Evolutionary conservation across 2,888 invertebrate genomes (phyloP), one percentile per base, ranked within the genome.

Genomic region (Hemithea aestivaria): DNA sequence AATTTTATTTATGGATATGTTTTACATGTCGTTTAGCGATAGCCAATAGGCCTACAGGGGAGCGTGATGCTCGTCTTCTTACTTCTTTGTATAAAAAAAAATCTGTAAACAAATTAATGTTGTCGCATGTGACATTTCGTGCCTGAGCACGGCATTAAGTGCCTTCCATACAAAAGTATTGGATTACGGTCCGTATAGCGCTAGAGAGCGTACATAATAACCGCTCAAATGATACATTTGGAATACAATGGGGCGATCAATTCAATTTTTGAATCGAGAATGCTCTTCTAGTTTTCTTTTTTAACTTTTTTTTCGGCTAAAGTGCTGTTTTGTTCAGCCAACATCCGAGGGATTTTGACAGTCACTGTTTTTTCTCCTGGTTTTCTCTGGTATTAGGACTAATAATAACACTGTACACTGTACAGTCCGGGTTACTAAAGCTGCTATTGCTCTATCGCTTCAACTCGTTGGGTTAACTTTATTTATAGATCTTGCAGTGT

Each of bases 201-300:
- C 69, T 77, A 83, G 81, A 83, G 81, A 79, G 79, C 75, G 74
- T 69, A 73, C 73, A 84, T 85, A 87, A 87, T 87, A 87, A 85
- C 85, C 81, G 84, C 76, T 85, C 87, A 85, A 87, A 87, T 87
- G 87, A 87, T 87, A 87, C 87, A 85, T 87, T 87, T 82, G 73
- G 84, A 85, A 87, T 84, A 87, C 87, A 87, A 87, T 87, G 84
- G 87, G 74, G 73, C 85, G 87, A 87, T 87, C 87, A 85, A 87
- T 87, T 85, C 85, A 84, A 87, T 85, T 85, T 85, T 84, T 84
- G 87, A 87, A 85, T 85, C 83, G 85, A 85, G 84, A 83, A 83
- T 83, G 84, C 81, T 87, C 83, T 79, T 77, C 82, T 83, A 80
- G 77, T 78, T 78, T 71, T 74, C 67, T 73, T 71, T 78, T 80